These are phyloP conservation scores for Avahi laniger DNA, from an alignment of 2,797 vertebrate genomes.

Conservation along the genomic window DNA sequence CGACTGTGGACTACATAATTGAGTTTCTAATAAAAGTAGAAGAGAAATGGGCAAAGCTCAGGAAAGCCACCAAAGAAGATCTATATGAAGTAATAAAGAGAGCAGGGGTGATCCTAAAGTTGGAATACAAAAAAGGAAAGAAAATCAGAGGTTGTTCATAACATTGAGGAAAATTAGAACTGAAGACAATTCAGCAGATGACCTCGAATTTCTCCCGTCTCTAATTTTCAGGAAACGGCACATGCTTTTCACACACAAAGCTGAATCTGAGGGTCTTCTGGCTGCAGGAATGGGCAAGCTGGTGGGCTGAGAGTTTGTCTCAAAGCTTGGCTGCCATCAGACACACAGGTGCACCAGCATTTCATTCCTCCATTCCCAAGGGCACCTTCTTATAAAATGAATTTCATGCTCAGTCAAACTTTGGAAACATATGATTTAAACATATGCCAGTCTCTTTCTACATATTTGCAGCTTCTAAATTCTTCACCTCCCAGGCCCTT, in stretches of 20 bases:
- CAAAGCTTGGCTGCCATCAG: background rate
- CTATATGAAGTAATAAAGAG: background rate
- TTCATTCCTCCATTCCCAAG: constrained; percentile 61
- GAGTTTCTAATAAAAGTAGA: background rate
- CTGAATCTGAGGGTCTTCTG: too few relatives aligned
- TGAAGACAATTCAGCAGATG: background rate
- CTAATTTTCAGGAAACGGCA: background rate
- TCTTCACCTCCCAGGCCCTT: background rate
- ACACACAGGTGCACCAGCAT: constrained; percentile 51
- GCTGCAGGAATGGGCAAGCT: too few relatives aligned
- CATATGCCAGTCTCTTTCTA: constrained; percentile 72
- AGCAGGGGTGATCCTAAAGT: background rate
- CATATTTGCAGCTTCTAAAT: constrained; percentile 39
- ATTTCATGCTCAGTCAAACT: constrained; percentile 82
- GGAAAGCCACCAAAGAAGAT: background rate
- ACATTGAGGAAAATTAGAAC: fast-evolving
- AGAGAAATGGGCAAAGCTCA: background rate
- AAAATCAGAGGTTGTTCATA: fast-evolving
- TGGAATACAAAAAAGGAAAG: too few relatives aligned
- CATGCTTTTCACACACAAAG: fast-evolving
- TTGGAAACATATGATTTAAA: constrained; percentile 79
- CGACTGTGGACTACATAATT: background rate
- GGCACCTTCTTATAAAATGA: constrained; percentile 77
- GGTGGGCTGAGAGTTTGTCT: background rate
- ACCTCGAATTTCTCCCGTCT: background rate